Evolutionary conservation across 2,888 invertebrate species (phyloP), one percentile per base, ranked within the genome.

Genomic region (Zele albiditarsus): DNA sequence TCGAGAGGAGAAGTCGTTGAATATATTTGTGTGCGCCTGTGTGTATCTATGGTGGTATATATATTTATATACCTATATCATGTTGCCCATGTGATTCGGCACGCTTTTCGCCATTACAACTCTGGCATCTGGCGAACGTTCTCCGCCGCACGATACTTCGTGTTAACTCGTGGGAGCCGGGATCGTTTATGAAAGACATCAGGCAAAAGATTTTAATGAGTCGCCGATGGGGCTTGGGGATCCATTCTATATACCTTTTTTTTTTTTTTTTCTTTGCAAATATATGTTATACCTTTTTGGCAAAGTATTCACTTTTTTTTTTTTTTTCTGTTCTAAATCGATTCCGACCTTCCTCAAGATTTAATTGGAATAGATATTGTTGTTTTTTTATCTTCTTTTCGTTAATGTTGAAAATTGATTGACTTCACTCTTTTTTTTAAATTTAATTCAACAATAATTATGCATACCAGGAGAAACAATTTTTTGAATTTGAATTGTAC

Each of bases 301-400:
- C n/a, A 6, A 23, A 53, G 38, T 33, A 58, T 70, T 42, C n/a
- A 38, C 33, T 33, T 28, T 31, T 25, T 6, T 53, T 72, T 68
- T 57, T 69, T 74, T 72, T 65, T 67, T 25, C 65, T 66, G n/a
- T n/a, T 65, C 69, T 69, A 65, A 65, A 75, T 67, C 66, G 73
- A 66, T 78, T 78, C 76, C 60, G 76, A 76, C 79, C 78, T 78
- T 79, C 58, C 79, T 38, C 79, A 78, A 75, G 72, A 65, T 62
- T 38, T 28, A 23, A 10, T 14, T 49, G 23, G 14, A 60, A 70
- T 71, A 14, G 25, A 27, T 16, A 27, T 27, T 53, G 31, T 57
- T 4, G 6, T 53, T 57, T 53, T 33, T 49, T 67, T 27, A 27
- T 49, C n/a, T n/a, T 67, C 8, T 23, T 27, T 49, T 49, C 10